Percentiles rank a stretch among this genome's conserved stretches.
Evolutionary conservation across 2,797 vertebrate genomes (phyloP).

Genomic region (Halcyon badia): DNA sequence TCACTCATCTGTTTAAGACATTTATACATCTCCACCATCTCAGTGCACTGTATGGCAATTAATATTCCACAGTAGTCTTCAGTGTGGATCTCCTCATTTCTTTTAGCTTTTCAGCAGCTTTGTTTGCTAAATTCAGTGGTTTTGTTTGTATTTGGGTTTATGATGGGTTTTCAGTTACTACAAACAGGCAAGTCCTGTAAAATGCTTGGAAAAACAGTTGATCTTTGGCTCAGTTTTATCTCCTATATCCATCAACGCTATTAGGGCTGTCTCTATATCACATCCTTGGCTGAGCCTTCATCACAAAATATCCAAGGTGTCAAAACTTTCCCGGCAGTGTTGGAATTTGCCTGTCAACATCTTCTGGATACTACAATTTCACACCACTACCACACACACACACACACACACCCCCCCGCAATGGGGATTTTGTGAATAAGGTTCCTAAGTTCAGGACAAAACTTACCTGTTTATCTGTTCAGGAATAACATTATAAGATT

Average conservation of each 20-base stretch:
- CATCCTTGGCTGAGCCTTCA: background rate
- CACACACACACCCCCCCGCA: too few relatives aligned
- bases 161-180: background rate
- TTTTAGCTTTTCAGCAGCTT: background rate
- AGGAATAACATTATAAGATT: background rate
- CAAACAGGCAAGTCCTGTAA: background rate
- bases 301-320: background rate
- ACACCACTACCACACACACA: too few relatives aligned
- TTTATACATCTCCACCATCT: background rate
- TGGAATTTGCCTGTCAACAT: background rate
- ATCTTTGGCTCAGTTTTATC: conserved; percentile 3
- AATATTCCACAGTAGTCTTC: background rate
- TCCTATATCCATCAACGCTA: background rate
- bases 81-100: background rate
- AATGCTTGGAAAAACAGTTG: background rate
- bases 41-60: background rate
- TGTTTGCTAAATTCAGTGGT: background rate
- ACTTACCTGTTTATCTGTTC: background rate
- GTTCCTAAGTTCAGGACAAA: background rate
- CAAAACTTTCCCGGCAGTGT: background rate
- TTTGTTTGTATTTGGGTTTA: conserved; percentile 12
- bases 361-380: background rate
- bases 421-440: background rate
- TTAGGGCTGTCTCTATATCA: background rate
- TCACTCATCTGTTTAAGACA: background rate